phyloP scores from a whole-genome alignment of 35 echinoderm and acorn worm genomes.

The Anneissia japonica region DNA sequence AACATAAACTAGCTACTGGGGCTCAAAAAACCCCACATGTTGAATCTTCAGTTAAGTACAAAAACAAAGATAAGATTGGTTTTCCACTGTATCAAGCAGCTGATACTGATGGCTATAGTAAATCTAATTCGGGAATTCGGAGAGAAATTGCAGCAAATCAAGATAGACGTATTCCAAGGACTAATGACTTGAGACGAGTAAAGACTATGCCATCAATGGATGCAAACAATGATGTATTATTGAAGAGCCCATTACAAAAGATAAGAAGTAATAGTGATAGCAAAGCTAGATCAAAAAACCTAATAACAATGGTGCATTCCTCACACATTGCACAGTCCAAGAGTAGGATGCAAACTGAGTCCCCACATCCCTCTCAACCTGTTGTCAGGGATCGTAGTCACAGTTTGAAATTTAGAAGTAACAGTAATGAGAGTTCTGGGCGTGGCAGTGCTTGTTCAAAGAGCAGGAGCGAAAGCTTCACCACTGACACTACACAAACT shows the following conservation, averaged over 20 bases:
- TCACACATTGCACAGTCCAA: not conserved
- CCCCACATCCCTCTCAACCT: slow-evolving; percentile 9
- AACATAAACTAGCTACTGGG: slow-evolving; percentile 15
- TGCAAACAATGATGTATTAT: slow-evolving; percentile 17
- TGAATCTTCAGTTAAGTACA: not conserved
- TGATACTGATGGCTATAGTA: not conserved
- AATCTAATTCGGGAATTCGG: not conserved
- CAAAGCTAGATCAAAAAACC: slow-evolving; percentile 43
- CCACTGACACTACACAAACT: slow-evolving; percentile 70
- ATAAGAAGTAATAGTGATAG: slow-evolving; percentile 85
- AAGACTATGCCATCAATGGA: slow-evolving; percentile 88
- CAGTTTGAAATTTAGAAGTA: slow-evolving; percentile 68
- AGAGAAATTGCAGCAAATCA: slow-evolving; percentile 1
- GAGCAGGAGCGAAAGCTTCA: slow-evolving; percentile 96
- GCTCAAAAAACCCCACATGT: not conserved
- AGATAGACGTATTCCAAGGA: slow-evolving; percentile 2
- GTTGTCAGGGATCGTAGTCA: slow-evolving; percentile 45
- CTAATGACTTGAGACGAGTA: slow-evolving; percentile 42
- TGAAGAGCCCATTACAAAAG: slow-evolving; percentile 49
- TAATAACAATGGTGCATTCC: not conserved
- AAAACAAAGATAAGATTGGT: slow-evolving; percentile 4
- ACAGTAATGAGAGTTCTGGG: slow-evolving; percentile 85
- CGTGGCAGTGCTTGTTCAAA: slow-evolving; percentile 82
- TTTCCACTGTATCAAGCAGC: slow-evolving; percentile 2
- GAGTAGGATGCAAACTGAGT: slow-evolving; percentile 15